Evolutionary conservation across 2,888 invertebrate species (phyloP).

Genomic region (Lutraria lutraria): DNA sequence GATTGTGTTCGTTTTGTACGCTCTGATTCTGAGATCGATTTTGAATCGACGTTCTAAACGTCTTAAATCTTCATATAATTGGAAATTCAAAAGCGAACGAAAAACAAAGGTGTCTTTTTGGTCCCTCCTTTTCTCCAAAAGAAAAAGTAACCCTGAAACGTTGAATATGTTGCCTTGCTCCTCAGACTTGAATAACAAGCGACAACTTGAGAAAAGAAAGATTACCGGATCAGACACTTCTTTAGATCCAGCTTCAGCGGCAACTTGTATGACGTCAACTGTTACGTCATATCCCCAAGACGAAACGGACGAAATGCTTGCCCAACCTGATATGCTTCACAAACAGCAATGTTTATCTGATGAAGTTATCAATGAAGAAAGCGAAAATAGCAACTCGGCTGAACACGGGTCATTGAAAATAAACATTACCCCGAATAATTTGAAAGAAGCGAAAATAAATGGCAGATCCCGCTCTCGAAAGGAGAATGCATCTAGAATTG

Average conservation of each 20-base stretch:
- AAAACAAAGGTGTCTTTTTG: slow-evolving; percentile 48
- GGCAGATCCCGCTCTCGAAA: neutral
- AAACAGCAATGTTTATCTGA: neutral
- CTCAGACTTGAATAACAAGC: slow-evolving; percentile 25
- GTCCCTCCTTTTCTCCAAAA: slow-evolving; percentile 47
- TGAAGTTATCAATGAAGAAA: slow-evolving; percentile 37
- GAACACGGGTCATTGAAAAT: neutral
- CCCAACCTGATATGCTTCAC: neutral
- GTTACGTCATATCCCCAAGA: slow-evolving; percentile 1
- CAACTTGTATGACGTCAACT: slow-evolving; percentile 27
- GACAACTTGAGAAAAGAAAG: neutral
- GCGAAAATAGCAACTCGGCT: slow-evolving; percentile 17
- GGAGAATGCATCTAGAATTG: neutral
- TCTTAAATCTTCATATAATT: slow-evolving; percentile 51
- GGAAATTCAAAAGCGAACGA: slow-evolving; percentile 43
- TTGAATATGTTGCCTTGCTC: slow-evolving; percentile 21
- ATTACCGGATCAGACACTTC: slow-evolving; percentile 30
- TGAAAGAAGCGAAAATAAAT: neutral
- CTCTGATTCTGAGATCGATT: slow-evolving; percentile 70
- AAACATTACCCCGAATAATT: slow-evolving; percentile 32
- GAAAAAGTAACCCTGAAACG: slow-evolving; percentile 34
- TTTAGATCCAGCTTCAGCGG: slow-evolving; percentile 17
- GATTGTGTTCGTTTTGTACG: slow-evolving; percentile 68
- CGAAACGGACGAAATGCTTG: neutral
- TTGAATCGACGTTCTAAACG: slow-evolving; percentile 63